Evolutionary conservation across 1,140 invertebrate species (phyloP), one percentile per base, ranked within the genome.

Genomic region (Lerema accius): DNA sequence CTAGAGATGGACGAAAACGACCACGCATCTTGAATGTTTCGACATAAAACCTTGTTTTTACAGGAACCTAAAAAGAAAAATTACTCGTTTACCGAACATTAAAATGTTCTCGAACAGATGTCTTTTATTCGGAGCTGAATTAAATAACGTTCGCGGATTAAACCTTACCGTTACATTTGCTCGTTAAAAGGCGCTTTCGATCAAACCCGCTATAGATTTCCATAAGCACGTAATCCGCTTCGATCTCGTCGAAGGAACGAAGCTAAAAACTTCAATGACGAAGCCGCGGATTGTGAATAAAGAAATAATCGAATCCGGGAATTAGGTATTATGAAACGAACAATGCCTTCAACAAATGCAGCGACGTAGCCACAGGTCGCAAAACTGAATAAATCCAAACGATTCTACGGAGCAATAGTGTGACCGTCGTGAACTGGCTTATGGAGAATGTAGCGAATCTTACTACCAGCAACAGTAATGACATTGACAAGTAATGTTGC

Each of bases 151-250:
- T 46, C 26, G 26, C n/a, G n/a, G 53, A 58, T 58, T 58, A 58
- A 58, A 42, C 15, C 26, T 17, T 23, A 35, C 42, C 55, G 55
- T 26, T 58, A 58, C 55, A 46, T 58, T 58, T 58, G 40, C 55
- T 58, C 55, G 55, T 58, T 56, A 56, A 56, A 56, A 32, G 23
- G 40, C 53, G 53, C 39, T 43, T 40, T 15, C 40, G 53, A 58
- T 58, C 53, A 40, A 45, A 35, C 53, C 40, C 53, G 23, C 53
- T 40, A 45, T 32, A 32, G 4, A 32, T 32, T 32, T 16, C 40
- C 26, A 35, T 56, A 56, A 56, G 53, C 40, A 56, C 53, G 28
- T 56, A 56, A 56, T 56, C 53, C 53, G 45, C 23, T 48, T 40
- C 53, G 45, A 56, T 56, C 53, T 56, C 32, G 40, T 45, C 28